Base-by-base conservation (phyloP, 2,888 invertebrate species). In the Aradus depressus region DNA sequence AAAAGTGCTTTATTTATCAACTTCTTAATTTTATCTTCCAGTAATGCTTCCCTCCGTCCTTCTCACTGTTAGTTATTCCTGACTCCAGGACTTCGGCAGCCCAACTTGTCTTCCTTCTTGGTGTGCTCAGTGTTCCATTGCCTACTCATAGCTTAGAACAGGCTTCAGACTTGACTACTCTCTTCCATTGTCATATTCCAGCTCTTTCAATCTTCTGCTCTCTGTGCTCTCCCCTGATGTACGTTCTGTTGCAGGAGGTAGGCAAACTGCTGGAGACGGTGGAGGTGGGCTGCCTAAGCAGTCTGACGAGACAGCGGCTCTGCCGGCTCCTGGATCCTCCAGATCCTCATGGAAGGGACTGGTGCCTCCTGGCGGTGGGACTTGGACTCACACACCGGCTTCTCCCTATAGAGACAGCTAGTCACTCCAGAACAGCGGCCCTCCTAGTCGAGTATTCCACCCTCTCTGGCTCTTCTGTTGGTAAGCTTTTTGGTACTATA, bases 291-390 rank as follows among this genome's bases (percentile, higher is more conserved):
- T 47, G 37, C 3, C 37, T 47, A 2, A 55, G 77, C 32, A 69
- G 77, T 14, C 72, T 76, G 34, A 71, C 77, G 18, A 72, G 78
- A 55, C 70, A 75, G 59, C 72, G 76, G 63, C 65, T 86, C 50
- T 80, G 82, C 58, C 72, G 75, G 54, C 68, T 81, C 60, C 67
- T 86, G 50, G 84, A 86, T 67, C 81, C 81, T 16, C 81, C 82
- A 1, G 81, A 81, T 65, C 75, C 77, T 12, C 72, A 78, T 52
- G 82, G 82, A 18, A 76, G 80, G 62, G 84, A 86, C 64, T 86
- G 86, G 86, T 76, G 84, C 63, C 73, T 83, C 62, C 67, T 86
- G 52, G 84, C 85, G 12, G 75, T 80, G 44, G 73, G 79, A 57
- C 70, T 86, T 50, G 80, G 80, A 47, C 73, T 79, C n/a, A 60